Evolutionary conservation across 2,888 invertebrate genomes (phyloP), one percentile per base, ranked within the genome.

Genomic region (Autographa gamma): DNA sequence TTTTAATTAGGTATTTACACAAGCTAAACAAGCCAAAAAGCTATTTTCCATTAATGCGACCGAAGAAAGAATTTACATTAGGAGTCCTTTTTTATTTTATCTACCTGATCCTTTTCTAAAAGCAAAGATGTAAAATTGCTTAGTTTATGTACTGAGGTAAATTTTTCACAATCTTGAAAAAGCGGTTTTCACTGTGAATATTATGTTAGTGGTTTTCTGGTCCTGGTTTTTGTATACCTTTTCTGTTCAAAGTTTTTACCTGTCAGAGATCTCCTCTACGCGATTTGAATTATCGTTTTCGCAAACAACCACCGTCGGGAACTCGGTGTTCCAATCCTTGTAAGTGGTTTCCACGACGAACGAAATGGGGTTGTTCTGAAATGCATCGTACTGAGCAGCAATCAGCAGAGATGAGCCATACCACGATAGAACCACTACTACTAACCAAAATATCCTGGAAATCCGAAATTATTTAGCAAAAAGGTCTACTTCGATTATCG

Each of bases 261-360:
- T 90, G 82, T 97, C 97, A 0, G 97, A 96, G 66, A 97, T 93
- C 83, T 96, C 96, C 80, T 97, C 97, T 70, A 97, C 96, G 13
- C 96, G 96, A 74, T 96, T 96, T 82, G 96, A 95, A 84, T 97
- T 97, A 83, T 97, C 97, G 7, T 96, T 96, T 88, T 97, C 97
- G 85, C 98, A 98, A 14, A 98, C 93, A 1, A 97, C 96, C 43
- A 98, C 92, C 0, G 98, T 96, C 0, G 98, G 98, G 82, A 98
- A 98, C 68, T 97, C 92, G 0, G 97, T 97, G 82, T 97, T 94
- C 97, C 98, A 98, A 79, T 97, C 97, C 41, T 97, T 96, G 87
- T 97, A 98, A 0, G 96, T 97, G 0, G 97, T 97, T 83, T 98
- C 98, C 16, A 97, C 97, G 0, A 97, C 98, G 86, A 98, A 98